phyloP scores from a whole-genome alignment of 2,113 vertebrate species.

The Atherinomorus stipes region DNA sequence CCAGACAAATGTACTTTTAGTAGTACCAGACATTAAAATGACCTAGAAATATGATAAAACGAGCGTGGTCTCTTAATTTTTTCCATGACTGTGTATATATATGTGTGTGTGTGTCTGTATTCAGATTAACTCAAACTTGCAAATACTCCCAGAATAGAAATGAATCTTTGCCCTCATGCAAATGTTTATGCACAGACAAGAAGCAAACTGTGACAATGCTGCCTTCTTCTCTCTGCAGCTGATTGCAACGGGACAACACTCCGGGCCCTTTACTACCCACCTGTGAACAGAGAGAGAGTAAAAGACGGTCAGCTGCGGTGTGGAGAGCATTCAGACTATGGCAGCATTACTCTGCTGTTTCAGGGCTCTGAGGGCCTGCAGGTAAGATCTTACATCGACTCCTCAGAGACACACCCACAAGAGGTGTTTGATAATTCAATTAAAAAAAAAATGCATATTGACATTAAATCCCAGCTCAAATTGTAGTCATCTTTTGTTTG shows the following conservation, averaged over 20 bases:
- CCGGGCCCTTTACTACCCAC: slow-evolving; percentile 80
- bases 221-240: slow-evolving; percentile 48
- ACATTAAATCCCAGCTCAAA: neutral
- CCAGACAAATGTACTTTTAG: no score
- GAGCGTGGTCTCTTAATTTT: no score
- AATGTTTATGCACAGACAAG: neutral
- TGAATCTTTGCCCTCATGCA: neutral
- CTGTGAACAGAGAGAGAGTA: slow-evolving; percentile 47
- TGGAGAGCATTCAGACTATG: slow-evolving; percentile 84
- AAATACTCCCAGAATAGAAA: neutral
- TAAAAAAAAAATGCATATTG: neutral
- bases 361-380: slow-evolving; percentile 77
- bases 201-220: neutral
- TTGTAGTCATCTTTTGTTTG: neutral
- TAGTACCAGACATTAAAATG: no score
- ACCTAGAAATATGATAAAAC: no score
- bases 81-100: no score
- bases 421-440: neutral
- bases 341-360: slow-evolving; percentile 82
- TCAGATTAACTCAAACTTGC: no score
- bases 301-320: slow-evolving; percentile 81
- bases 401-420: neutral
- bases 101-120: no score
- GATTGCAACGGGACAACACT: slow-evolving; percentile 67
- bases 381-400: slow-evolving; percentile 48